Evolutionary conservation across 2,797 vertebrate genomes (phyloP), one percentile per base, ranked within the genome.

Genomic region (Ctenochaetus hawaiiensis): DNA sequence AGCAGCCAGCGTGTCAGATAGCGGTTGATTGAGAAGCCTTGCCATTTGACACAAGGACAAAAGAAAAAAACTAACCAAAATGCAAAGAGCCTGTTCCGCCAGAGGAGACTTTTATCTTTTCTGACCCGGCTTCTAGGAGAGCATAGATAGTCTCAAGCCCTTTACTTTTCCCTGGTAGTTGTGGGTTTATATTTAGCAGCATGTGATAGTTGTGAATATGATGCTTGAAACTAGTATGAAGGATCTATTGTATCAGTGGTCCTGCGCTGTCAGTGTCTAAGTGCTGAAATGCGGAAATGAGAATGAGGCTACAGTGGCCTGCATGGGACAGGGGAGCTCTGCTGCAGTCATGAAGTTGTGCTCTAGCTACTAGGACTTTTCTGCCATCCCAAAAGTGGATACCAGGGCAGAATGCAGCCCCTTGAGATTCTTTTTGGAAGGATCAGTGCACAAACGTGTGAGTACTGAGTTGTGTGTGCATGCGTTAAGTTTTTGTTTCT

Each of bases 321-420:
- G 90, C 78, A 78, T 85, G 91, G 93, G 92, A 93, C 90, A 86
- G 85, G 58, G 72, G 75, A 80, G 88, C 81, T 80, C 74, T 92
- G 92, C 68, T 93, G 92, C 91, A 93, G 89, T 91, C 67, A 62
- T 87, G 87, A 92, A 94, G 90, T 93, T 92, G 62, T 80, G 75
- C 84, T 81, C 68, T 70, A 80, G 82, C 80, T 80, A 37, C 63
- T 60, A 26, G 53, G 80, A 90, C 86, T 87, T 86, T 80, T 79
- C 72, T 78, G 63, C 69, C 41, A 41, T 82, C 81, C 76, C 76
- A 57, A 72, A 72, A 84, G 77, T 72, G 74, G 73, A 84, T 47
- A 44, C 23, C 51, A 73, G 57, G 49, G 37, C 57, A 84, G 60
- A 78, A 57, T 65, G 59, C 64, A 61, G 71, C 54, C 51, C 9